Evolutionary conservation across 1,140 invertebrate genomes (phyloP), one percentile per base, ranked within the genome.

Genomic region (Thalassaphorura encarpata): DNA sequence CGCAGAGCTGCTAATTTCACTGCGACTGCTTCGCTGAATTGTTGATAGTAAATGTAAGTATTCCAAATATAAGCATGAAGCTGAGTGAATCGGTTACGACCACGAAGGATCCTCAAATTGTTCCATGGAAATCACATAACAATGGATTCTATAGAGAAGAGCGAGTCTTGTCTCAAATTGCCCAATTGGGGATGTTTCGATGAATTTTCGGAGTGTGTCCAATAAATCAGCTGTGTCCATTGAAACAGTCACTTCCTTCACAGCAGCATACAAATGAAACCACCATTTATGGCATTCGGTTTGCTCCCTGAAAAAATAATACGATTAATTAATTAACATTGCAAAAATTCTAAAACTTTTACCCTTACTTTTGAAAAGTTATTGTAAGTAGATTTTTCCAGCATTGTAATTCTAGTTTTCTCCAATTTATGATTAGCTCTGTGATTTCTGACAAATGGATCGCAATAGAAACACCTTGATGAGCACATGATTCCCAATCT

Each of bases 401-500:
- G 62, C 81, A 80, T 29, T 78, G 78, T 43, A 99, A 76, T 72
- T 99, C 96, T 2, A 95, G 68, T 71, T 89, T 86, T 52, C 94
- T 80, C 94, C 93, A 99, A 26, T 80, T 76, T 42, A 96, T 82
- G 41, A 98, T 87, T 62, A 89, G 80, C 52, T 83, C 75, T 2
- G 84, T 87, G 0, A 98, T 71, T 40, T 77, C 73, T 19, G 79
- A 69, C 11, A 87, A 77, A 54, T 87, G 74, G 0, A 80, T 75
- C 0, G 78, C 74, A 66, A 99, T 70, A 55, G 87, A 90, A 29
- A 97, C 89, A 2, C 82, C 83, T 60, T 78, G 81, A 63, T 91
- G 87, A 0, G 93, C 91, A 67, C 89, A 86, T 64, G 83, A 81
- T 70, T 97, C 89, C 94, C 93, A 97, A 61, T 92, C 83, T 60